A percentile compares a stretch with the other conserved stretches of the same genome.
Conservation (phyloP, 2,113 vertebrate species). For the Fregetta grallaria region DNA sequence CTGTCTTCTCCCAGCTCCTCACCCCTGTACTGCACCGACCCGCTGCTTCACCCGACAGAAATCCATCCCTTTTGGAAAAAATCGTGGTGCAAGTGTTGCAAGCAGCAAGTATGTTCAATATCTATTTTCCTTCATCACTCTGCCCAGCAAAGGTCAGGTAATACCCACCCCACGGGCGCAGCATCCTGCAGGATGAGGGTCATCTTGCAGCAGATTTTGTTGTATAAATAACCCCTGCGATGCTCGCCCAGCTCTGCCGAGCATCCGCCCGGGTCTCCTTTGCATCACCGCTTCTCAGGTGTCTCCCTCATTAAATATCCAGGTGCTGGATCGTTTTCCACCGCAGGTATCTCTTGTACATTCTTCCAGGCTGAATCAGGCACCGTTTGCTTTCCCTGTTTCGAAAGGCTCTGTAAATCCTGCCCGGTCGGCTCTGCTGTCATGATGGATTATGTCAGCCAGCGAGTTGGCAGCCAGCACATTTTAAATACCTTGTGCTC, state of each 20-base stretch:
- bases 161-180: neutral
- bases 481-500: neutral
- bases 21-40: rapidly evolving
- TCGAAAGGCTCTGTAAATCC: constrained; percentile 2
- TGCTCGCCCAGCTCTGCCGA: neutral
- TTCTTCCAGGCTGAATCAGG: constrained; percentile 43
- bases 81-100: neutral
- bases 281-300: neutral
- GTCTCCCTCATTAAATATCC: neutral
- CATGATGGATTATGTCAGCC: constrained; percentile 41
- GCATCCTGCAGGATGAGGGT: neutral
- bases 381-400: neutral
- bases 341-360: neutral
- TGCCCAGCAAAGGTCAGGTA: neutral
- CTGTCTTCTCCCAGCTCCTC: neutral
- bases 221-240: neutral
- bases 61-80: neutral
- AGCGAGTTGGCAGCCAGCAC: neutral
- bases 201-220: neutral
- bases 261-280: neutral
- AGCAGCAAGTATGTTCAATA: neutral
- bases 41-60: neutral
- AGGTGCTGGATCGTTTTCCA: neutral
- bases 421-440: neutral
- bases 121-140: rapidly evolving